phyloP scores from a whole-genome alignment of 2,888 invertebrate species.

The Sphaerophoria taeniata region DNA sequence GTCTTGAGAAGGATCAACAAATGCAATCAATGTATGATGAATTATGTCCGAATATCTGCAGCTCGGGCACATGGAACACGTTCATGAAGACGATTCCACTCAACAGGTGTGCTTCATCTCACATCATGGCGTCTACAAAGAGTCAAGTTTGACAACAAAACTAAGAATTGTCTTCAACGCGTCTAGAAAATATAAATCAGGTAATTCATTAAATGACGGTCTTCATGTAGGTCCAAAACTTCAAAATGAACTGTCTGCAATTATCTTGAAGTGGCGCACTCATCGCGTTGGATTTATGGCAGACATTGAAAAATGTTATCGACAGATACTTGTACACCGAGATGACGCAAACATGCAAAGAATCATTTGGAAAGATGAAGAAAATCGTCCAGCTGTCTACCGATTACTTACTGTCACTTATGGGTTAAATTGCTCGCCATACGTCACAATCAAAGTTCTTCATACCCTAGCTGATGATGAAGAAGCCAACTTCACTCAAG shows the following conservation, averaged over 20 bases:
- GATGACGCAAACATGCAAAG: constrained; percentile 49
- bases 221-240: constrained; percentile 66
- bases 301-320: constrained; percentile 70
- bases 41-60: constrained; percentile 51
- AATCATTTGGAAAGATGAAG: constrained; percentile 46
- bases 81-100: no score
- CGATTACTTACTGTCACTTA: no score
- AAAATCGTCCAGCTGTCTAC: constrained; percentile 17
- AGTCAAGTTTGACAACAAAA: no score
- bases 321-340: constrained; percentile 55
- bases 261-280: constrained; percentile 55
- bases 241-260: constrained; percentile 5
- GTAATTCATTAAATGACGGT: constrained; percentile 59
- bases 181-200: constrained; percentile 35
- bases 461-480: no score
- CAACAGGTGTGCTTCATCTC: no score
- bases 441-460: no score
- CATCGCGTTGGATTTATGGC: constrained; percentile 67
- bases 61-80: constrained; percentile 20
- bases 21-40: constrained; percentile 51
- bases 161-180: constrained; percentile 2
- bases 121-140: constrained; percentile 9
- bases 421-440: no score
- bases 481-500: no score
- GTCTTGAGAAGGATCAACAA: constrained; percentile 44